Evolutionary conservation across 2,797 vertebrate species (phyloP).

Genomic region (Oryzias dopingdopingensis): DNA sequence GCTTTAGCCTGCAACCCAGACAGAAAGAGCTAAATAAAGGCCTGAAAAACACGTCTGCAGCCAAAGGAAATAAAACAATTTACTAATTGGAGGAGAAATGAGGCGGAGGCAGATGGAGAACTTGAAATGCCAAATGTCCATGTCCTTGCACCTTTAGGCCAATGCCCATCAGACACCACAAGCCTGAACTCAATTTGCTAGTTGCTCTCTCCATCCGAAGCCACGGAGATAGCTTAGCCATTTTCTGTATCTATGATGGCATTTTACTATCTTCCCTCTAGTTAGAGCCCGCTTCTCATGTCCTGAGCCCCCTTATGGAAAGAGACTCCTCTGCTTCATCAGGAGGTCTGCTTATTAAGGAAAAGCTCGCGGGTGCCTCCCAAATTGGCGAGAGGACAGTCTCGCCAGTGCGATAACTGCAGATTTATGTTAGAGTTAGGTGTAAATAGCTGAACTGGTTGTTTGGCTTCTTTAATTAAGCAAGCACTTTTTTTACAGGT

Average conservation of each 20-base stretch:
- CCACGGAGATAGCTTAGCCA: slow-evolving; percentile 73
- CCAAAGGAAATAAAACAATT: slow-evolving; percentile 62
- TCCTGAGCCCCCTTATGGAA: slow-evolving; percentile 37
- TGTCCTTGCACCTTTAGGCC: slow-evolving; percentile 52
- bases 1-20: slow-evolving; percentile 28
- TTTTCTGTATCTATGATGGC: slow-evolving; percentile 67
- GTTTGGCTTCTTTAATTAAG: slow-evolving; percentile 76
- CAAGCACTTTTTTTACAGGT: slow-evolving; percentile 55
- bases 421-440: slow-evolving; percentile 78
- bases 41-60: slow-evolving; percentile 39
- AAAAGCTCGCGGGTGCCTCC: slow-evolving; percentile 67
- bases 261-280: slow-evolving; percentile 65
- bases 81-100: slow-evolving; percentile 59
- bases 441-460: slow-evolving; percentile 69
- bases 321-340: slow-evolving; percentile 69
- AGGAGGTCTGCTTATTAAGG: slow-evolving; percentile 76
- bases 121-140: slow-evolving; percentile 69
- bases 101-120: slow-evolving; percentile 53
- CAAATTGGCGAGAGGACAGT: slow-evolving; percentile 69
- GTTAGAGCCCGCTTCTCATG: slow-evolving; percentile 56
- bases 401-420: slow-evolving; percentile 71
- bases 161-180: slow-evolving; percentile 70
- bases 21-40: slow-evolving; percentile 7
- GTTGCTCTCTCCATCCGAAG: slow-evolving; percentile 60
- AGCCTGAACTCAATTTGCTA: slow-evolving; percentile 67